Evolutionary conservation across 2,888 invertebrate species (phyloP).

Genomic region (Deilephila porcellus): DNA sequence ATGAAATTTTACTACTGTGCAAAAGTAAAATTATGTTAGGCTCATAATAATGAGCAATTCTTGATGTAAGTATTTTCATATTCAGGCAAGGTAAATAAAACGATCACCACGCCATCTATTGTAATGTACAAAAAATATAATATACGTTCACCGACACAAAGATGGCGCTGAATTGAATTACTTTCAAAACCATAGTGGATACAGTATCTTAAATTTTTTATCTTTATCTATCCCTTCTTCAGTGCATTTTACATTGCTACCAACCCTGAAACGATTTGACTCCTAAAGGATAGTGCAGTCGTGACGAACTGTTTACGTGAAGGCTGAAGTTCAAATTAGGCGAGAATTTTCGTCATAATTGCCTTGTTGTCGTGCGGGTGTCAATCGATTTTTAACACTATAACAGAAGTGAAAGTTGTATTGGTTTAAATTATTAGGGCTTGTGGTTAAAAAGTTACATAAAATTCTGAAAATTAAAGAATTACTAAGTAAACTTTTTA

Average conservation of each 20-base stretch:
- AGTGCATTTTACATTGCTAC: neutral
- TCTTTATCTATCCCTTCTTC: neutral
- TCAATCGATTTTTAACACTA: constrained; percentile 18
- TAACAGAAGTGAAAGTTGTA: neutral
- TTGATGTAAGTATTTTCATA: no score
- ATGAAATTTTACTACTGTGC: no score
- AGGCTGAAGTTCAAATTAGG: constrained; percentile 1
- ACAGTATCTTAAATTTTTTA: neutral
- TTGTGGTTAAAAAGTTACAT: neutral
- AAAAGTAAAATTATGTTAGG: no score
- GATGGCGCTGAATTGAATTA: neutral
- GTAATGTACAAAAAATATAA: neutral
- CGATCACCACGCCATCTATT: neutral
- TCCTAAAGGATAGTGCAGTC: neutral
- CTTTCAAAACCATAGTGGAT: neutral
- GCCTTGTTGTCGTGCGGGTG: neutral
- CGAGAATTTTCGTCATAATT: constrained; percentile 20
- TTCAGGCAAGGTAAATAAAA: neutral
- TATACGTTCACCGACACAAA: neutral
- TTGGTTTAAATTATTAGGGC: neutral
- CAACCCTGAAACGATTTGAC: neutral
- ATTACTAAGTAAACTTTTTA: neutral
- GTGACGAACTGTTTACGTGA: constrained; percentile 8
- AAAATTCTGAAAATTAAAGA: neutral
- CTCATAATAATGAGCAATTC: no score